Percentiles rank a stretch among this genome's conserved stretches.
Evolutionary conservation across 1,140 invertebrate genomes (phyloP).

Genomic region (Diorhabda carinulata): DNA sequence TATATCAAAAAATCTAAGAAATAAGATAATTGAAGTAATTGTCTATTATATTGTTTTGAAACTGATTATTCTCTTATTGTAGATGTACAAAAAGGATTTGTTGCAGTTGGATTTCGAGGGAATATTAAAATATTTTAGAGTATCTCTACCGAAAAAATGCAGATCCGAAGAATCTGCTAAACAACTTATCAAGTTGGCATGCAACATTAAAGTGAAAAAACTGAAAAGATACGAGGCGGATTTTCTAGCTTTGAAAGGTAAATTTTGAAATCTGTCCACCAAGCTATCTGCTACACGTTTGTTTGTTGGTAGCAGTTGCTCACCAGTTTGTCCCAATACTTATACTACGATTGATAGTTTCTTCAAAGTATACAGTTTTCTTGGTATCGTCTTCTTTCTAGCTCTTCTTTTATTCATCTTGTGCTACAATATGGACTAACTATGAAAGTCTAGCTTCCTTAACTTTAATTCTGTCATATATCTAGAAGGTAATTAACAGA

Average conservation of each 20-base stretch:
- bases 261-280: background rate
- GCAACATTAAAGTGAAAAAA: constrained; percentile 89
- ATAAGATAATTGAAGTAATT: no score
- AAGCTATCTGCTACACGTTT: background rate
- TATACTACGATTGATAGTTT: no score
- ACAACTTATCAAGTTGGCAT: constrained; percentile 85
- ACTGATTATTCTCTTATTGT: constrained; percentile 33
- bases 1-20: no score
- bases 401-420: no score
- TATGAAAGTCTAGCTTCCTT: no score
- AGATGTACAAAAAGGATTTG: constrained; percentile 88
- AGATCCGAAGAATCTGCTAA: constrained; percentile 84
- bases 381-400: no score
- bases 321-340: no score
- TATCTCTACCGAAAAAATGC: constrained; percentile 94
- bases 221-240: constrained; percentile 95
- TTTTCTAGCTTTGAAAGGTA: constrained; percentile 77
- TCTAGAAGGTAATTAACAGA: no score
- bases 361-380: no score
- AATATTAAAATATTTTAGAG: constrained; percentile 92
- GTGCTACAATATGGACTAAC: no score
- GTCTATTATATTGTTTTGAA: no score
- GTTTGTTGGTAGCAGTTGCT: background rate
- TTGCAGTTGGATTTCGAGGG: constrained; percentile 94
- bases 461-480: no score